Evolutionary conservation across 2,113 vertebrate genomes (phyloP).

Genomic region (Ailuropoda melanoleuca): DNA sequence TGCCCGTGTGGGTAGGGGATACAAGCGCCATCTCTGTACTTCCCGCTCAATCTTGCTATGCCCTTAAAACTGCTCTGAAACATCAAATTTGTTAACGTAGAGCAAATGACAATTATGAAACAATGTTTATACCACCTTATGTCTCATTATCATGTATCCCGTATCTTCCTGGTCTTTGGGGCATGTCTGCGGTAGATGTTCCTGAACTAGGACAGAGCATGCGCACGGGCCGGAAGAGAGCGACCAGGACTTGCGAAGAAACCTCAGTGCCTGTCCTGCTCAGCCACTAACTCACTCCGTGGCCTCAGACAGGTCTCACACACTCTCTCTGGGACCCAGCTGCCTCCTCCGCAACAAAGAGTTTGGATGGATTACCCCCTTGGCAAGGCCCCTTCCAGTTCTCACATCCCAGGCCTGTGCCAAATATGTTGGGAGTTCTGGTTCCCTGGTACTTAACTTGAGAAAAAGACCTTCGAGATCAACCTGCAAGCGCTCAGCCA

Average conservation of each 20-base stretch:
- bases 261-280: neutral
- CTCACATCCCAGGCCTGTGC: neutral
- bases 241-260: neutral
- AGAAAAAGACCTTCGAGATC: neutral
- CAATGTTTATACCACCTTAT: neutral
- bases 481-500: neutral
- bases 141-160: neutral
- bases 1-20: neutral
- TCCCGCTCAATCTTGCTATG: neutral
- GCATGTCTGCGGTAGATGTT: neutral
- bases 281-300: neutral
- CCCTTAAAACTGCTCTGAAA: conserved; percentile 48
- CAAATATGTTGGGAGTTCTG: neutral
- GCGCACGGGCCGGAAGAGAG: neutral
- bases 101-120: neutral
- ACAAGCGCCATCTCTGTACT: neutral
- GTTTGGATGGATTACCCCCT: neutral
- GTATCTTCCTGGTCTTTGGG: neutral
- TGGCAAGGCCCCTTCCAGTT: neutral
- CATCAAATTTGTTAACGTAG: neutral
- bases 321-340: neutral
- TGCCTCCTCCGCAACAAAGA: neutral
- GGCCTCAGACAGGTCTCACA: neutral
- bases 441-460: neutral
- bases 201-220: neutral